A percentile compares a stretch with the other conserved stretches of the same genome.
These are phyloP conservation scores for Brachyptera putata DNA, from an alignment of 2,888 invertebrate species.

Conservation along the genomic window DNA sequence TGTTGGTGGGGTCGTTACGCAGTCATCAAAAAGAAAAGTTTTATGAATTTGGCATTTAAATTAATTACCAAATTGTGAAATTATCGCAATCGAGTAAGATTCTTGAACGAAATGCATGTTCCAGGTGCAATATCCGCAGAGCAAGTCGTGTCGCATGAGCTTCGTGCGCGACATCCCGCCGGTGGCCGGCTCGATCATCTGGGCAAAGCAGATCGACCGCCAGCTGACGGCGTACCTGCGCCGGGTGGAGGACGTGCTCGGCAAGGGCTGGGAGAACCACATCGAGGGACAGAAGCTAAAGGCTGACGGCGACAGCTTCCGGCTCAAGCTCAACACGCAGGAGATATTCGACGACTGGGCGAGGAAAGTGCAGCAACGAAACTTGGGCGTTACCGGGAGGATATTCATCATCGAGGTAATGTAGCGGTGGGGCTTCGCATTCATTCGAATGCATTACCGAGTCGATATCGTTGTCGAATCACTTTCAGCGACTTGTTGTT, in stretches of 20 bases:
- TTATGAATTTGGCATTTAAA: no score
- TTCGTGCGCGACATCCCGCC: slow-evolving; percentile 92
- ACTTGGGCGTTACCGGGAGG: slow-evolving; percentile 88
- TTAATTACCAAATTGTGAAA: no score
- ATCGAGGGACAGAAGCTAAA: slow-evolving; percentile 97
- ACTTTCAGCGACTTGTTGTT: no score
- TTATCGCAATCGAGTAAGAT: no score
- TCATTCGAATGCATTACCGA: no score
- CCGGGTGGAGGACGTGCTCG: slow-evolving; percentile 96
- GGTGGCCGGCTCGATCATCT: slow-evolving; percentile 96
- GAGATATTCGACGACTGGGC: slow-evolving; percentile 99
- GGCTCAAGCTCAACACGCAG: slow-evolving; percentile 91
- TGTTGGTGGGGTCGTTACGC: no score
- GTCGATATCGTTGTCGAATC: no score
- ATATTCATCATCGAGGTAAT: slow-evolving; percentile 84
- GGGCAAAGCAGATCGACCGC: slow-evolving; percentile 98
- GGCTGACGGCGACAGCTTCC: slow-evolving; percentile 96
- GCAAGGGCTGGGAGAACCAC: slow-evolving; percentile 98
- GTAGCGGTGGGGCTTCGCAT: no score
- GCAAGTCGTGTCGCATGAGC: slow-evolving; percentile 88
- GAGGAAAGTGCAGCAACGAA: slow-evolving; percentile 86
- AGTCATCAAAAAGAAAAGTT: no score
- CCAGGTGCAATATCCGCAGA: slow-evolving; percentile 90
- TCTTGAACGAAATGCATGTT: not conserved
- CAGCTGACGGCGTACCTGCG: slow-evolving; percentile 94